phyloP scores from a whole-genome alignment of 2,888 invertebrate genomes.

The Myopa tessellatipennis region DNA sequence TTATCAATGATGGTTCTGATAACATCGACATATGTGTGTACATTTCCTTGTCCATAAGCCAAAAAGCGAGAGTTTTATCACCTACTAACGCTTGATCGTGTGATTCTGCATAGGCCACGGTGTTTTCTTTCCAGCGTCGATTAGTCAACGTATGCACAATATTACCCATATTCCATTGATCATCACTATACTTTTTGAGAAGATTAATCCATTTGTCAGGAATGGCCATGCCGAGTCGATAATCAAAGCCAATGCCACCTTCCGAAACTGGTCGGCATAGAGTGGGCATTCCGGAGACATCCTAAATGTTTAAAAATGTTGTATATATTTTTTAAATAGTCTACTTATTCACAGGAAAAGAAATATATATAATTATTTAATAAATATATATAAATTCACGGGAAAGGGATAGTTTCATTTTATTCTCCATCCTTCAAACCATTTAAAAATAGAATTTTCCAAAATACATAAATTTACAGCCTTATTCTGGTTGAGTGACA shows the following conservation, averaged over 20 bases:
- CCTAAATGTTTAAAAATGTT: constrained; percentile 50
- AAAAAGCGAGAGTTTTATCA: constrained; percentile 99
- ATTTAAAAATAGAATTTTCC: too few relatives aligned
- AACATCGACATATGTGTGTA: constrained; percentile 92
- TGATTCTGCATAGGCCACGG: constrained; percentile 98
- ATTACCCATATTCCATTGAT: constrained; percentile 93
- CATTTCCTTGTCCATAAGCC: constrained; percentile 99
- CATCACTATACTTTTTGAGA: constrained; percentile 84
- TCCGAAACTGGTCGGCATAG: constrained; percentile 92
- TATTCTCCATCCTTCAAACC: too few relatives aligned
- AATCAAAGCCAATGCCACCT: constrained; percentile 97
- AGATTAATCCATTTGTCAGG: constrained; percentile 99
- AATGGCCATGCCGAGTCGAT: constrained; percentile 98
- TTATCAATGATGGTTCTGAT: constrained; percentile 76
- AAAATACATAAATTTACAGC: too few relatives aligned
- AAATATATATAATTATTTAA: too few relatives aligned
- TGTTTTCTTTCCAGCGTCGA: constrained; percentile 93
- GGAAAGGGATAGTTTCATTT: too few relatives aligned
- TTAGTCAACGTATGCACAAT: constrained; percentile 94
- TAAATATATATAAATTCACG: too few relatives aligned
- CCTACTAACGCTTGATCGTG: constrained; percentile 99
- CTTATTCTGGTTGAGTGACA: too few relatives aligned
- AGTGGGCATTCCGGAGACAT: constrained; percentile 99
- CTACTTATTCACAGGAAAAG: too few relatives aligned
- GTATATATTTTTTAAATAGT: too few relatives aligned